Evolutionary conservation across 2,113 vertebrate species (phyloP), one percentile per base, ranked within the genome.

Genomic region (Lota lota): DNA sequence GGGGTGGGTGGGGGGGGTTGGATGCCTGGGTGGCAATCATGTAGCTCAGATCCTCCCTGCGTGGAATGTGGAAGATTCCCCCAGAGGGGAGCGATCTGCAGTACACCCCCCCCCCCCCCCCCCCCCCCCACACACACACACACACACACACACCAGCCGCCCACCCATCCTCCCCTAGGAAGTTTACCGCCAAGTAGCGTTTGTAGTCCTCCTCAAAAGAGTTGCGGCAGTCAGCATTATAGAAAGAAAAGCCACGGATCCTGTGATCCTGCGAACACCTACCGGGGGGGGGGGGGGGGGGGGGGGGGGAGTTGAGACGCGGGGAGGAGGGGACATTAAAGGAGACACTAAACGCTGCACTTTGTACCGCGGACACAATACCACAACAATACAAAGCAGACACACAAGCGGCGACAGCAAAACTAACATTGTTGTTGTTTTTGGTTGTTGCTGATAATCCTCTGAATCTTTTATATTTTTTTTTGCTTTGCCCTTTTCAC

Each of bases 171-270:
- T 5, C 36, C 36, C 11, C 36, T 12, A 40, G 36, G 36, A 89
- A 90, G 90, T 92, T 93, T 92, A 90, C 85, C 86, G 84, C 82
- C 87, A 86, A 80, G 81, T 87, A 79, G 83, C 86, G 86, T 91
- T 91, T 92, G 90, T 91, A 90, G 87, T 86, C 77, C 57, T 85
- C 83, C 88, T 90, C 86, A 90, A 92, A 88, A 89, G 87, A 88
- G 88, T 84, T 88, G 87, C 85, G 24, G 84, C 88, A 87, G 86
- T 90, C 88, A 88, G 91, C 90, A 89, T 88, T 90, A 12, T 5
- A 40, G 11, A 40, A 40, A 40, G 11, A 89, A 91, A 90, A 82
- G 71, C 81, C 80, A 84, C 78, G 83, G 88, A 91, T 92, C 90
- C 90, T 80, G 80, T 80, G 84, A 87, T 28, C 2, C 2, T 28